Base-by-base conservation (phyloP, 1,140 invertebrate species). In the Magallana angulata region DNA sequence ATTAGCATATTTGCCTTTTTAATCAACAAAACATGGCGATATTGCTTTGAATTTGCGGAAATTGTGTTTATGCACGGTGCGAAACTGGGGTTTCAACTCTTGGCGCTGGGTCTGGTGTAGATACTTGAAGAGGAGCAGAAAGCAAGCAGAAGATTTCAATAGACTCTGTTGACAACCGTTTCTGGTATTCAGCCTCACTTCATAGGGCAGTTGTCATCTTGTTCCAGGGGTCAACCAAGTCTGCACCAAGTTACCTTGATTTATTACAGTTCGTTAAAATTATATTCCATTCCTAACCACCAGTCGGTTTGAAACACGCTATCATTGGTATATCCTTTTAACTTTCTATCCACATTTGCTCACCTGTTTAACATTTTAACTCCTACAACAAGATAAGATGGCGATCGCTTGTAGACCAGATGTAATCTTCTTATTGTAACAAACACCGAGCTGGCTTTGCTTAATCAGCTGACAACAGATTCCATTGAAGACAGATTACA, bases 121-220 rank as follows among this genome's bases (percentile, higher is more conserved):
- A 85, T 58, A 24, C 82, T 48, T 82, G 58, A 88, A 88, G 85
- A 24, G 80, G 60, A 81, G 84, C 84, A 82, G 85, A 88, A 85
- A 84, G 85, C 84, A 85, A 57, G 36, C 16, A 85, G 76, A 36
- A 85, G 48, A 82, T 58, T 80, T 64, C 62, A 87, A 64, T 80
- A 81, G 12, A 62, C 81, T 9, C 18, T 18, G 81, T 14, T n/a
- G 81, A 24, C 36, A 58, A 57, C 81, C 18, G 81, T 12, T 18
- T 82, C 68, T 30, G 68, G 18, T 30, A 12, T 76, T 76, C 68
- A 36, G 68, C 12, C 18, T 76, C 68, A 76, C 30, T 76, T 76
- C 68, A 76, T 76, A 76, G 30, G 68, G 30, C 68, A 76, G 68
- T 76, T 18, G 68, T 18, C 36, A 76, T 18, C 68, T 76, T 11